Evolutionary conservation across 2,113 vertebrate species (phyloP), one percentile per base, ranked within the genome.

Genomic region (Tetraodon nigroviridis): DNA sequence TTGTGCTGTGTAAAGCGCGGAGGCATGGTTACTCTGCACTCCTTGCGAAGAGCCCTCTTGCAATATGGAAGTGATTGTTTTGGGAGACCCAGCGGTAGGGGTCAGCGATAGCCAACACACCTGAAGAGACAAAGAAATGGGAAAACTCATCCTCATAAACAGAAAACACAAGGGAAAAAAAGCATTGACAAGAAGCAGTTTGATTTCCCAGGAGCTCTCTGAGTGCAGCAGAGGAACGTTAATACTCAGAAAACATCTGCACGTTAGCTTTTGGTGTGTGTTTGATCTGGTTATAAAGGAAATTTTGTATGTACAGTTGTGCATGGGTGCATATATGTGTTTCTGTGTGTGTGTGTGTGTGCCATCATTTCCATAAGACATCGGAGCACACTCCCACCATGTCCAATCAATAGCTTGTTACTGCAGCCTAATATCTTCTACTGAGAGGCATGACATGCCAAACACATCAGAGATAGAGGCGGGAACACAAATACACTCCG

Each of bases 341-440:
- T n/a, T n/a, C 60, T 16, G 71, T 64, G 50, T 53, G 63, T 53
- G 58, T 42, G 37, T 55, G 55, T 47, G 52, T 52, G 40, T 71
- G 71, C 54, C 64, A 59, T 67, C 27, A 11, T 81, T 79, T 82
- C 69, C 66, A 60, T 73, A 58, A 71, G 64, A 82, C 70, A 79
- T 77, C 73, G 76, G 66, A 58, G 71, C 67, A 58, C 47, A 73
- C 58, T 74, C 53, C 62, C 6, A 32, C 57, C 55, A 54, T 41
- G 55, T 60, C 45, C 69, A 79, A 86, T 87, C 84, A 75, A 87
- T 85, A 85, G 60, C 77, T 84, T 83, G 79, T 86, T 80, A 80
- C 80, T 74, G 71, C 62, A 60, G 71, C 51, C 71, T 73, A 80
- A 82, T 82, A 63, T 70, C 74, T 82, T 69, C 57, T 68, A 75